Base-by-base conservation (phyloP, 2,797 vertebrate genomes). In the Karalla daura region DNA sequence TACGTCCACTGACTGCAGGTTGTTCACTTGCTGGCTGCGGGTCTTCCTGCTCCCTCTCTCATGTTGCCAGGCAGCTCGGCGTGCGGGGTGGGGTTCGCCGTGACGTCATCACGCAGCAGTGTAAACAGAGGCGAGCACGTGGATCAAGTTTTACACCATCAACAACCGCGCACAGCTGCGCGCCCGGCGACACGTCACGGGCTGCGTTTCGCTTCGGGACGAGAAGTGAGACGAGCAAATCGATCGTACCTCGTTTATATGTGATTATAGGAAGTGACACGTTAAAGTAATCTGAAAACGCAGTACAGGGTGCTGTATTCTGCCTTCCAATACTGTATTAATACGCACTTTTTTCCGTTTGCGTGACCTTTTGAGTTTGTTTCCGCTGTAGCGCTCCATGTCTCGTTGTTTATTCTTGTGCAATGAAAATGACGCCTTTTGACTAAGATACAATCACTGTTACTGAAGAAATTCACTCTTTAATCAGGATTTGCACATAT, bases 121-220 rank as follows among this genome's bases (percentile, higher is more conserved):
- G 90, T 92, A 92, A 93, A 93, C 91, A 93, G 63, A 83, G 20
- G 75, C 63, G 76, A 84, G 84, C 92, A 92, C 93, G 88, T 92
- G 91, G 88, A 74, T 67, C 41, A 39, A 73, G 70, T 81, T 83
- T 85, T 72, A 71, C 51, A 59, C 65, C 54, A 2, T 78, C 74
- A 83, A 83, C 70, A 78, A 32, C n/a, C n/a, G n/a, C 14, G 17
- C 25, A 21, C n/a, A 44, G 20, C 63, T 17, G 56, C 14, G 5
- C 2, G 13, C 17, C n/a, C 25, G 17, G 9, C 4, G 15, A 58
- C 66, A 47, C 49, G 55, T 75, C 50, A 40, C 15, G 55, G 13
- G 50, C 40, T 41, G 5, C 5, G 14, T 24, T 27, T 17, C 18
- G 15, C 10, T 33, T 14, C 12, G 13, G 14, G 7, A 18, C 14